These are phyloP conservation scores for Zelostemma sp. DNA, from an alignment of 1,140 invertebrate species.

Conservation along the genomic window DNA sequence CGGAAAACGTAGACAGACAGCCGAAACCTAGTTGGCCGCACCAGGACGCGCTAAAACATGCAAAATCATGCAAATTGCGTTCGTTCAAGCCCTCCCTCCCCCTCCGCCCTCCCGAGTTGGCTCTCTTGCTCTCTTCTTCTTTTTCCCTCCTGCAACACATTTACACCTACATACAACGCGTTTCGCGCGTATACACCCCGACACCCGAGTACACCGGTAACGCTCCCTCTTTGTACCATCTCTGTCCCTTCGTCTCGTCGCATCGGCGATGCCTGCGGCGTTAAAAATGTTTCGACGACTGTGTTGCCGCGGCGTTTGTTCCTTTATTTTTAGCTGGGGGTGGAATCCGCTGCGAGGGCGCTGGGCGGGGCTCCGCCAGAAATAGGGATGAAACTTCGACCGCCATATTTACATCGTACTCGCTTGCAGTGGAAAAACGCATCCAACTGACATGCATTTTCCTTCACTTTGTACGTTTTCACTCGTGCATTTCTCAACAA, in stretches of 20 bases:
- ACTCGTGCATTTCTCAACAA: too few species aligned
- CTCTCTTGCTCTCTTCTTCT: constrained; percentile 44
- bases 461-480: constrained; percentile 9
- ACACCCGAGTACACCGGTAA: neutral
- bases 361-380: constrained; percentile 62
- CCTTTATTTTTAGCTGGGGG: constrained; percentile 65
- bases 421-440: constrained; percentile 37
- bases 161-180: too few species aligned
- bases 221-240: constrained; percentile 25
- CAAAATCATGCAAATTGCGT: constrained; percentile 70
- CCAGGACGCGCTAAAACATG: constrained; percentile 67
- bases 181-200: constrained; percentile 13
- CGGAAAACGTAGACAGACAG: constrained; percentile 65
- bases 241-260: constrained; percentile 41
- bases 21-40: constrained; percentile 61
- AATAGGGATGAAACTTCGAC: constrained; percentile 65
- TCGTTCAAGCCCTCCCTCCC: constrained; percentile 55
- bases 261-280: constrained; percentile 52
- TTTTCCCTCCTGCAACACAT: constrained; percentile 46
- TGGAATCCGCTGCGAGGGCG: constrained; percentile 57
- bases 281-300: constrained; percentile 68
- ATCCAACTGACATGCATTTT: constrained; percentile 30
- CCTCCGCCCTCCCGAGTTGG: constrained; percentile 36
- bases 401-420: constrained; percentile 64
- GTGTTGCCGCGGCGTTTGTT: constrained; percentile 63